Conservation (phyloP, 2,797 vertebrate species). For the Pseudotriccus pelzelni region DNA sequence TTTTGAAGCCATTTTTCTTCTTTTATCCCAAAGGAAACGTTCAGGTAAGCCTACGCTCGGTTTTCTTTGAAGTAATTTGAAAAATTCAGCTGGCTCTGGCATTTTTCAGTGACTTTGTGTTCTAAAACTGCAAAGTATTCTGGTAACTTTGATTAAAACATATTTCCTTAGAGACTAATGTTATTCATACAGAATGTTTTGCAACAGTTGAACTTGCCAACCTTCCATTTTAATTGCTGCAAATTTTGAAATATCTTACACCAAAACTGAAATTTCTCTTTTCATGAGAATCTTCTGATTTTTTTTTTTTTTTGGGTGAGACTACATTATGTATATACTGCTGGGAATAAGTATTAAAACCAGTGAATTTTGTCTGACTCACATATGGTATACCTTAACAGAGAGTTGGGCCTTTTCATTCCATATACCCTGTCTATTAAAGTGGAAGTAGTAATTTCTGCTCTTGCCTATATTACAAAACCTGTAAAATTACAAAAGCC, state of each 20-base stretch:
- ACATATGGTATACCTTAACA: not conserved
- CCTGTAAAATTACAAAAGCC: not conserved
- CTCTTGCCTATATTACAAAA: not conserved
- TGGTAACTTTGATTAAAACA: not conserved
- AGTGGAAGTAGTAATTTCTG: not conserved
- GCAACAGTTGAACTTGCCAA: not conserved
- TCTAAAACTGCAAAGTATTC: not conserved
- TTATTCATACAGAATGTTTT: not conserved
- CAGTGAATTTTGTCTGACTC: not conserved
- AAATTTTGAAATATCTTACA: not conserved
- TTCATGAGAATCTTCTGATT: not conserved
- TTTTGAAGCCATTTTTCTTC: conserved; percentile 89
- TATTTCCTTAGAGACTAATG: not conserved
- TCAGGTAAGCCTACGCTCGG: conserved; percentile 71
- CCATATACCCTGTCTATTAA: not conserved
- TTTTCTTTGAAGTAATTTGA: not conserved
- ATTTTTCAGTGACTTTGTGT: not conserved
- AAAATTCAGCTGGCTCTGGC: not conserved
- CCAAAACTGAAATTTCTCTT: not conserved
- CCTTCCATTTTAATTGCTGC: not conserved
- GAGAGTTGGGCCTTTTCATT: not conserved
- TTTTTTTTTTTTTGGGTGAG: not conserved
- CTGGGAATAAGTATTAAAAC: not conserved
- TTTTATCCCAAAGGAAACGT: conserved; percentile 80
- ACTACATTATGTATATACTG: not conserved